Base-by-base conservation (phyloP, 2,888 invertebrate genomes). In the Mesorhabditis spiculigera region DNA sequence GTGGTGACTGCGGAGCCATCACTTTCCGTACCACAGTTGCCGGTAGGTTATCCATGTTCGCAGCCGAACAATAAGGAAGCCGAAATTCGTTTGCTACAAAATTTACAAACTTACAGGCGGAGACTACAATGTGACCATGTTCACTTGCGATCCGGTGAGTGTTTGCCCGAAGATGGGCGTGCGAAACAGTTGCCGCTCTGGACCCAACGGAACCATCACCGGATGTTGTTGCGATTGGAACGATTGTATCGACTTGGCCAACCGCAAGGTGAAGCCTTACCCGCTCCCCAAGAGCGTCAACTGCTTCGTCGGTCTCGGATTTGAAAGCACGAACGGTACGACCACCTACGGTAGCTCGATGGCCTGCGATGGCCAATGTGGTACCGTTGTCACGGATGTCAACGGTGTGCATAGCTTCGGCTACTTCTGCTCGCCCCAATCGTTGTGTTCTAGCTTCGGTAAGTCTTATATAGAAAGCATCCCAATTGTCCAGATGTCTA, bases 241-340 rank as follows among this genome's bases (percentile, higher is more conserved):
- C 45, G 69, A 41, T 41, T 69, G 69, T 41, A n/a, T 69, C 28
- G 71, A 71, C 41, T 13, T 50, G 8, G 10, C 58, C 10, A 50
- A 50, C n/a, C 8, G 58, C 8, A 50, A 50, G 58, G 58, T 50
- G n/a, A 44, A 63, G 8, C 64, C 70, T 8, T 65, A 2, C 42
- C 73, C 72, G 67, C 10, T 10, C 13, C 13, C 43, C 66, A 8
- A 13, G 13, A 13, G 71, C 71, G 68, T 72, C 43, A 67, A 44
- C 67, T 78, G 77, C 68, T 78, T 71, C 71, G 71, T 75, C 62
- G 78, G 78, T 69, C 44, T 73, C 64, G 78, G 78, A 71, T 73
- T 75, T 66, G 76, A 76, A 70, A 73, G 74, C 69, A 5, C 28
- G 5, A 71, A 74, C 69, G 73, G 74, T 50, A n/a, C n/a, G 8